Evolutionary conservation across 1,140 invertebrate species (phyloP), one percentile per base, ranked within the genome.

Genomic region (Megathymus violae): DNA sequence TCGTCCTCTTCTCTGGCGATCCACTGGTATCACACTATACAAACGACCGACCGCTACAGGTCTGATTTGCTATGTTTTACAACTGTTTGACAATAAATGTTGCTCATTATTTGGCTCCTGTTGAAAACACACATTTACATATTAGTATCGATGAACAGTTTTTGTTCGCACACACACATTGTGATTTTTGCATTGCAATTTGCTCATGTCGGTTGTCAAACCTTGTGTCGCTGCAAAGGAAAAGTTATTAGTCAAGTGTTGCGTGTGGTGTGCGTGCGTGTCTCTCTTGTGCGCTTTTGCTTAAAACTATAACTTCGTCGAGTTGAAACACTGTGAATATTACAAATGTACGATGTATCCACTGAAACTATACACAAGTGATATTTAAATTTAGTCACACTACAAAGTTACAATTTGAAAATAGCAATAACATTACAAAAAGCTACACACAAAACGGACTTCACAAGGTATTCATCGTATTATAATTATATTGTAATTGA

Each of bases 121-220:
- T 88, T 88, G 85, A 85, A 87, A 86, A 85, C 68, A 85, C 76
- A 89, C 73, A 85, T 63, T 70, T n/a, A n/a, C 51, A 67, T 62
- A 87, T 89, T 89, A 88, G 83, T 88, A 79, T 78, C 67, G 72
- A 51, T 77, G 63, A 66, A 72, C 16, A 62, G 61, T 72, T 56
- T 44, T 31, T 3, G 19, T 19, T 31, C 27, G 27, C 40, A 56
- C 38, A 56, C 40, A 44, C 14, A n/a, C n/a, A n/a, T n/a, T 56
- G 36, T 54, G 36, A 38, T 67, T 59, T 65, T 56, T 43, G 48
- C 61, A 31, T 22, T 56, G 38, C 36, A 38, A 40, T 41, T 56
- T 43, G n/a, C 22, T 56, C 38, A 56, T 1, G 11, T 25, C 14
- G 51, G 3, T 25, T 47, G 47, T 78, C 74, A 82, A 80, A 87